Conservation (phyloP, 2,797 vertebrate genomes). For the Eutrigla gurnardus region DNA sequence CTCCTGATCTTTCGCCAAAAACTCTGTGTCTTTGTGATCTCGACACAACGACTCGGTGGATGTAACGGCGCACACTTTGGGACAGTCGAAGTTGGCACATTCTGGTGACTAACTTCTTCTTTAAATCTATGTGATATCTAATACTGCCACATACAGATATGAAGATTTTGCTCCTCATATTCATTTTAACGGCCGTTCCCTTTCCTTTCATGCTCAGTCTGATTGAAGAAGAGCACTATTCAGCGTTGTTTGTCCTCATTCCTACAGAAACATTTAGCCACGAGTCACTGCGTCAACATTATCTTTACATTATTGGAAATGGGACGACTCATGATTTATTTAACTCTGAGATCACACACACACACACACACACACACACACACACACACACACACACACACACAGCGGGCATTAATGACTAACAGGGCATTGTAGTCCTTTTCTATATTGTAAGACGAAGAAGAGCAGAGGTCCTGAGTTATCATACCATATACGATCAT, state of each 20-base stretch:
- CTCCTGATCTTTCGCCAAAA: not conserved
- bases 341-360: not conserved
- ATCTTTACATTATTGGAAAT: conserved; percentile 23
- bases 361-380: not conserved
- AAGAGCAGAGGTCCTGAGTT: not conserved
- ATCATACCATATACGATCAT: not conserved
- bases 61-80: not conserved
- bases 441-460: too few relatives aligned
- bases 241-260: conserved; percentile 9
- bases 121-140: too few relatives aligned
- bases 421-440: not conserved
- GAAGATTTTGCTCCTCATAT: not conserved
- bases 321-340: conserved; percentile 38
- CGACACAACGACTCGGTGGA: not conserved
- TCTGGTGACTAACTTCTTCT: too few relatives aligned
- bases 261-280: not conserved
- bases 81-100: not conserved
- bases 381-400: too few relatives aligned
- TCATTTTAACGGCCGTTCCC: not conserved
- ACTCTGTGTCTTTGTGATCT: not conserved
- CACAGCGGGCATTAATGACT: conserved; percentile 8
- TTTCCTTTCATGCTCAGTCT: not conserved
- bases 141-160: too few relatives aligned
- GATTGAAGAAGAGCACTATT: not conserved
- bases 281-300: not conserved